Evolutionary conservation across 2,888 invertebrate genomes (phyloP).

Genomic region (Melieria crassipennis): DNA sequence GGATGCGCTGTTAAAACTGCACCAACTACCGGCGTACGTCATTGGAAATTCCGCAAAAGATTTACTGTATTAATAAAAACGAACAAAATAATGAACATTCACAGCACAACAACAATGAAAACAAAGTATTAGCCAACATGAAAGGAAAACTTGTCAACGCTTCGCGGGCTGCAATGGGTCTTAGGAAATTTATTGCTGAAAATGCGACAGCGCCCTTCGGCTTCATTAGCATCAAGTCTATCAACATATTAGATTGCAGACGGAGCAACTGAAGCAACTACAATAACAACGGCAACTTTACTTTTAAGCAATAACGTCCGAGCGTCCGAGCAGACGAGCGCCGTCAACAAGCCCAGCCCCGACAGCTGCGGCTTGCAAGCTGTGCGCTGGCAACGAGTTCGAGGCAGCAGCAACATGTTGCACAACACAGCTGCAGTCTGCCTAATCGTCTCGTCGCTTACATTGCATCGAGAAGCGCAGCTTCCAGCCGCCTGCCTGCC

Average conservation of each 20-base stretch:
- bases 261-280: neutral
- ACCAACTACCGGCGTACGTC: no score
- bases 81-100: no score
- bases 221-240: constrained; percentile 29
- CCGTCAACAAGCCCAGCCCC: no score
- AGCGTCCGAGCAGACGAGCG: no score
- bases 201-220: constrained; percentile 18
- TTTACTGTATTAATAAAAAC: no score
- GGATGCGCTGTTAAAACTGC: no score
- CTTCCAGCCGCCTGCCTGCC: constrained; percentile 31
- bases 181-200: constrained; percentile 12
- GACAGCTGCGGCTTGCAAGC: constrained; percentile 10
- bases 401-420: constrained; percentile 35
- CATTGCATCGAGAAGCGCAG: constrained; percentile 17
- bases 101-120: no score
- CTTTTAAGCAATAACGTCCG: neutral
- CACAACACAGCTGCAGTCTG: neutral
- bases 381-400: neutral
- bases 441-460: neutral
- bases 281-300: constrained; percentile 19
- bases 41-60: no score
- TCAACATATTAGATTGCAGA: constrained; percentile 10
- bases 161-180: neutral
- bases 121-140: no score
- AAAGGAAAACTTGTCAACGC: no score